Evolutionary conservation across 2,888 invertebrate species (phyloP).

Genomic region (Meandrusa payeni): DNA sequence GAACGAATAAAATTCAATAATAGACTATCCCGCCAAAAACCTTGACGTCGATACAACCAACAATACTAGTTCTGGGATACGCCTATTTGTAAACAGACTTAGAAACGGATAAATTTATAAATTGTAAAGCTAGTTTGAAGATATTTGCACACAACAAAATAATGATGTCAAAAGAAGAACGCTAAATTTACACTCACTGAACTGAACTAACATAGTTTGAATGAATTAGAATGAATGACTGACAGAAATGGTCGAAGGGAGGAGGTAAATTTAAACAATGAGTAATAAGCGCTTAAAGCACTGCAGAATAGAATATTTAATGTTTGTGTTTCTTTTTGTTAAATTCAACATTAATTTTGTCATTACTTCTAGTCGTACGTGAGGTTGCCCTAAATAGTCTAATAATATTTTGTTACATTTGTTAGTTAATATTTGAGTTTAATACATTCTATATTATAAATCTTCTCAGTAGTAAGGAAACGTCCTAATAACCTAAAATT

Average conservation of each 20-base stretch:
- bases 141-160: conserved; percentile 1
- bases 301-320: conserved; percentile 30
- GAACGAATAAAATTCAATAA: conserved; percentile 31
- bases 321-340: not conserved
- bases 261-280: conserved; percentile 37
- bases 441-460: too few species aligned
- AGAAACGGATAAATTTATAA: too few species aligned
- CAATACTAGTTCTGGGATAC: not conserved
- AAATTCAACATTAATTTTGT: too few species aligned
- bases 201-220: conserved; percentile 40
- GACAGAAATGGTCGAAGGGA: conserved; percentile 70
- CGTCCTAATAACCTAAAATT: too few species aligned
- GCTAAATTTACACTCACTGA: conserved; percentile 38
- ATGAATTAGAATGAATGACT: conserved; percentile 61
- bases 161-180: conserved; percentile 3
- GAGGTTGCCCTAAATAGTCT: too few species aligned
- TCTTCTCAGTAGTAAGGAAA: too few species aligned
- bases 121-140: not conserved
- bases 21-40: conserved; percentile 33
- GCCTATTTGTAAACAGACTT: too few species aligned
- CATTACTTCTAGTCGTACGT: too few species aligned
- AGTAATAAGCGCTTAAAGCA: conserved; percentile 41
- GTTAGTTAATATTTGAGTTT: too few species aligned
- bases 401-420: too few species aligned
- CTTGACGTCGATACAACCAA: conserved; percentile 22